Evolutionary conservation across 1,140 invertebrate species (phyloP).

Genomic region (Drosophila ficusphila): DNA sequence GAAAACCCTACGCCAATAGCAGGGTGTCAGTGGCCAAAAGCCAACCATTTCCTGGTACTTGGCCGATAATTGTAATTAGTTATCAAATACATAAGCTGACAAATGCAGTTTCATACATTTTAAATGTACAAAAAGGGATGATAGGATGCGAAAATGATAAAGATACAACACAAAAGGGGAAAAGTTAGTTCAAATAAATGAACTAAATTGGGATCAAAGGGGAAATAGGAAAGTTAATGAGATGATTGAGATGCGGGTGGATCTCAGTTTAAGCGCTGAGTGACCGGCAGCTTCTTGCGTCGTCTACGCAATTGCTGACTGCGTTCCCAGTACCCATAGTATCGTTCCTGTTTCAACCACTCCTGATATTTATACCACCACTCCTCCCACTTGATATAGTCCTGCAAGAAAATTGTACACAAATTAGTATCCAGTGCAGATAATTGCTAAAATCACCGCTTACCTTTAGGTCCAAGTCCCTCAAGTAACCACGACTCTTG

Average conservation of each 20-base stretch:
- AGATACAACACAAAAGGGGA: conserved; percentile 18
- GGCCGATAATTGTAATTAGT: conserved; percentile 29
- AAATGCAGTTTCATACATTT: conserved; percentile 74
- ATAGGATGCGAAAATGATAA: conserved; percentile 5
- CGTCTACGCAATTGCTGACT: conserved; percentile 84
- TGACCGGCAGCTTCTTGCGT: conserved; percentile 84
- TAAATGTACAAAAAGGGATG: conserved; percentile 59
- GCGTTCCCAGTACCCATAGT: conserved; percentile 91
- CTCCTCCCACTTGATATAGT: conserved; percentile 96
- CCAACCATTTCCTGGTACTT: conserved; percentile 7
- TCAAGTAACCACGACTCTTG: conserved; percentile 92
- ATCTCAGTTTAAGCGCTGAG: conserved; percentile 84
- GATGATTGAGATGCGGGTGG: conserved; percentile 5
- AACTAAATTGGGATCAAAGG: background rate
- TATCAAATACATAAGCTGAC: conserved; percentile 60
- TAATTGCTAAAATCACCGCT: background rate
- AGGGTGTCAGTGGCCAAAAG: conserved; percentile 2
- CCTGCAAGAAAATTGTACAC: conserved; percentile 81
- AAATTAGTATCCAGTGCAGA: background rate
- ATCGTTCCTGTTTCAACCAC: conserved; percentile 93
- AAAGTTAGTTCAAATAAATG: conserved; percentile 7
- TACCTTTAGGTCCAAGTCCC: conserved; percentile 86
- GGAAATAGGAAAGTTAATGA: conserved; percentile 2
- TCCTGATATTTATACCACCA: conserved; percentile 97
- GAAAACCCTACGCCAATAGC: conserved; percentile 26